Percentiles rank a stretch among this genome's conserved stretches.
These are phyloP conservation scores for Rhincodon typus DNA, from an alignment of 2,797 vertebrate species.

Conservation along the genomic window DNA sequence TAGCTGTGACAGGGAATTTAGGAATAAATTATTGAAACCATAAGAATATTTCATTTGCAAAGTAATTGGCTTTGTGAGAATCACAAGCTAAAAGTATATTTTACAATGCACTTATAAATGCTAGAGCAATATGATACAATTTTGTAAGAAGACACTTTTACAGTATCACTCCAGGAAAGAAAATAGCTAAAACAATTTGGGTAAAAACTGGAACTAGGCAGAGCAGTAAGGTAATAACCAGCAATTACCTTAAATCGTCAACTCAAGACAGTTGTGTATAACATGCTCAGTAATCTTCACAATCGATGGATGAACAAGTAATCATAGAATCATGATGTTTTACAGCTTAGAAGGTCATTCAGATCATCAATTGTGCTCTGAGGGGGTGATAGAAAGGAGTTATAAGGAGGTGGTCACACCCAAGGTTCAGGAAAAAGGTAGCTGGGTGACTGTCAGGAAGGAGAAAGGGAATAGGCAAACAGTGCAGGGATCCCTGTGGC, in stretches of 20 bases:
- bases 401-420: too few species aligned
- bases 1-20: not conserved
- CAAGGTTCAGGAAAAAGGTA: too few species aligned
- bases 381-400: too few species aligned
- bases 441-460: too few species aligned
- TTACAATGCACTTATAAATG: not conserved
- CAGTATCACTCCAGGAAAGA: too few species aligned
- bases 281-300: not conserved
- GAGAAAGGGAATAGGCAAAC: too few species aligned
- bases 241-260: not conserved
- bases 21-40: not conserved
- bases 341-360: not conserved
- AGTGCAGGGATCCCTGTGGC: too few species aligned
- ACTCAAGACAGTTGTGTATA: not conserved
- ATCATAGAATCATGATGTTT: not conserved
- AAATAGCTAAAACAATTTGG: not conserved
- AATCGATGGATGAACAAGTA: not conserved
- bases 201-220: not conserved
- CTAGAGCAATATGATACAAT: not conserved
- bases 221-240: not conserved
- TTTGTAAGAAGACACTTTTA: not conserved
- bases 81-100: not conserved
- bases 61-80: not conserved
- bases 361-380: too few species aligned
- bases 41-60: not conserved